phyloP scores from a whole-genome alignment of 2,113 vertebrate genomes.

The Recurvirostra avosetta region DNA sequence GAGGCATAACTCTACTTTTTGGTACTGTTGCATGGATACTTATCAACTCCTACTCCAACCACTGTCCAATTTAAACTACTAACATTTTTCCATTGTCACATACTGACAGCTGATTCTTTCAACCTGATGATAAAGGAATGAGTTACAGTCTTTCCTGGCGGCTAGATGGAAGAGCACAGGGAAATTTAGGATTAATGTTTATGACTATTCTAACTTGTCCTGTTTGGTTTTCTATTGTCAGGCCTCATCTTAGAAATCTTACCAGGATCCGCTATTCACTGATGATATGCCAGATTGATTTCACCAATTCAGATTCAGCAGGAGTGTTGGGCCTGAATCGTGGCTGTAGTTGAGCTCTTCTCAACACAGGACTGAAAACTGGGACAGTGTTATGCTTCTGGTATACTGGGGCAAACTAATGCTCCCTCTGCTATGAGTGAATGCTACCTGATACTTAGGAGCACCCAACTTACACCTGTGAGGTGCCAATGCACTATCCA shows the following conservation, averaged over 20 bases:
- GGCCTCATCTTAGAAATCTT: not conserved
- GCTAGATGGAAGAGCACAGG: not conserved
- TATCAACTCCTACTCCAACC: not conserved
- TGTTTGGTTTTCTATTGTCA: not conserved
- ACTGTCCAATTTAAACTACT: not conserved
- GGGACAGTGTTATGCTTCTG: not conserved
- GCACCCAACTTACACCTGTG: not conserved
- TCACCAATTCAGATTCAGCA: not conserved
- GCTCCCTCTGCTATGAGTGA: not conserved
- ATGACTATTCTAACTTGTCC: not conserved
- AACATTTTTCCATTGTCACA: not conserved
- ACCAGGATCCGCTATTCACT: not conserved
- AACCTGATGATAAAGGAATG: not conserved
- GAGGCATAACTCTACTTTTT: not conserved
- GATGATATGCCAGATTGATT: not conserved
- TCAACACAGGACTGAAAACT: not conserved
- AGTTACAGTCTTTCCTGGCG: not conserved
- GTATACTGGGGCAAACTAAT: not conserved
- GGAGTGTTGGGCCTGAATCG: rapidly evolving
- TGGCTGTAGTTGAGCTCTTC: not conserved
- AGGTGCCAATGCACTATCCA: not conserved
- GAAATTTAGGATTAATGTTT: not conserved
- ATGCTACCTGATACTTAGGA: not conserved
- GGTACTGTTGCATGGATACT: not conserved
- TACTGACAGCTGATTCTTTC: not conserved